These are phyloP conservation scores for Callithrix jacchus DNA, from an alignment of 2,113 vertebrate species.

Conservation along the genomic window DNA sequence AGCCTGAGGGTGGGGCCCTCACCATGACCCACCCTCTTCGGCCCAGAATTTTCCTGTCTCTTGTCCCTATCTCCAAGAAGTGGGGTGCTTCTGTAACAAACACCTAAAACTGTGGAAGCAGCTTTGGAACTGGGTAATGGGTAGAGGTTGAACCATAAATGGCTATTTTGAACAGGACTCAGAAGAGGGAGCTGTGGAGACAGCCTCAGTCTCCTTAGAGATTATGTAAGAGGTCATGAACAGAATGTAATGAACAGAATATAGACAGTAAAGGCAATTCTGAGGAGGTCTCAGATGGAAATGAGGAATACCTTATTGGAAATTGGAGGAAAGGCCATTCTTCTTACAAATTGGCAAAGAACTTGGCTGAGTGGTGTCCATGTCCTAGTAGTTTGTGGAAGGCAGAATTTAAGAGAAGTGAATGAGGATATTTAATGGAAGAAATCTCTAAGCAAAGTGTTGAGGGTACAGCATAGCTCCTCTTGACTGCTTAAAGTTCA, in stretches of 20 bases:
- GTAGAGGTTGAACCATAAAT: not conserved
- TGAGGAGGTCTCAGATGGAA: not conserved
- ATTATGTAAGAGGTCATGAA: not conserved
- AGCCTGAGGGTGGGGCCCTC: too few relatives aligned
- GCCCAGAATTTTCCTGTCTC: too few relatives aligned
- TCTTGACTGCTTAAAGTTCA: not conserved
- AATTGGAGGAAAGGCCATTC: not conserved
- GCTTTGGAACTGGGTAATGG: not conserved
- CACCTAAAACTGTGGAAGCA: not conserved
- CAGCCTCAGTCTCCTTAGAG: not conserved
- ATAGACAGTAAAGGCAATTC: not conserved
- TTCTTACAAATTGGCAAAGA: not conserved
- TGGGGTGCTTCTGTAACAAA: not conserved
- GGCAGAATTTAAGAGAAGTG: not conserved
- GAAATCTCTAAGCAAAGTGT: not conserved
- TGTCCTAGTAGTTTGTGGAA: not conserved
- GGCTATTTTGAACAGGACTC: not conserved
- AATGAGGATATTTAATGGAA: not conserved
- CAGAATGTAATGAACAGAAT: not conserved
- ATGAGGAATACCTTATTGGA: not conserved
- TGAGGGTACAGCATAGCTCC: not conserved
- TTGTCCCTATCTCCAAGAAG: too few relatives aligned
- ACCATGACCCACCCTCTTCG: too few relatives aligned
- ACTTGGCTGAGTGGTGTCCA: not conserved
- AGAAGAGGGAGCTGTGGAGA: not conserved